Percentiles rank a stretch among this genome's conserved stretches.
Evolutionary conservation across 1,140 invertebrate species (phyloP).

Genomic region (Trichonephila inaurata): DNA sequence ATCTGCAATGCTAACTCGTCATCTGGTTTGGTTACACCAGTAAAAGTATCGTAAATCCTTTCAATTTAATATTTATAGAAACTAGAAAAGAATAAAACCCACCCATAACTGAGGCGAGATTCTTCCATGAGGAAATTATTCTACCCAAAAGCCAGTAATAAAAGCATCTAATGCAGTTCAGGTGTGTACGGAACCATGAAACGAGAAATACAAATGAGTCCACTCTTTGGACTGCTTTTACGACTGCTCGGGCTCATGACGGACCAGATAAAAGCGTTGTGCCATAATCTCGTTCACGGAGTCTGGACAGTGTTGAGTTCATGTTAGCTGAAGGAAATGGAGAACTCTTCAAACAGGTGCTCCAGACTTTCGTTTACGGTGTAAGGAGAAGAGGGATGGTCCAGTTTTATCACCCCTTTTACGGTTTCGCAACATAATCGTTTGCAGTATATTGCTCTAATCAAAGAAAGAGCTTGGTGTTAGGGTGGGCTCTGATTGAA

Average conservation of each 20-base stretch:
- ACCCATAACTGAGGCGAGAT: neutral
- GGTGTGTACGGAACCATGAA: neutral
- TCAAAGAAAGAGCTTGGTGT: slow-evolving; percentile 22
- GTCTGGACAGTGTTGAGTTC: slow-evolving; percentile 4
- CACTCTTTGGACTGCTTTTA: slow-evolving; percentile 4
- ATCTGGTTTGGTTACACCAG: too few relatives aligned
- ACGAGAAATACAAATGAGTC: slow-evolving; percentile 33
- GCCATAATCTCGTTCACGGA: slow-evolving; percentile 20
- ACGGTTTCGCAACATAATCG: slow-evolving; percentile 24
- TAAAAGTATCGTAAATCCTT: neutral
- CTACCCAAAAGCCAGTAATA: slow-evolving; percentile 14
- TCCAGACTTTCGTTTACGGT: slow-evolving; percentile 5
- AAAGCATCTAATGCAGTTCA: slow-evolving; percentile 8
- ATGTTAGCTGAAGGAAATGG: slow-evolving; percentile 23
- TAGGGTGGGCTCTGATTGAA: neutral
- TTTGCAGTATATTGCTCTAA: slow-evolving; percentile 30
- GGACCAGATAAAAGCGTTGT: slow-evolving; percentile 39
- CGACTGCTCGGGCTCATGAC: neutral
- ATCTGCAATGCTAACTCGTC: too few relatives aligned
- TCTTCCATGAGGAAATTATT: neutral
- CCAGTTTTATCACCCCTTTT: slow-evolving; percentile 34
- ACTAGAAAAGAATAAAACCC: neutral
- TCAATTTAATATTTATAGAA: neutral
- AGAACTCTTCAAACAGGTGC: slow-evolving; percentile 34
- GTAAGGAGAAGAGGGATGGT: neutral